Percentiles rank a stretch among this genome's conserved stretches.
phyloP scores from a whole-genome alignment of 2,888 invertebrate genomes.

The Xestia ashworthii region DNA sequence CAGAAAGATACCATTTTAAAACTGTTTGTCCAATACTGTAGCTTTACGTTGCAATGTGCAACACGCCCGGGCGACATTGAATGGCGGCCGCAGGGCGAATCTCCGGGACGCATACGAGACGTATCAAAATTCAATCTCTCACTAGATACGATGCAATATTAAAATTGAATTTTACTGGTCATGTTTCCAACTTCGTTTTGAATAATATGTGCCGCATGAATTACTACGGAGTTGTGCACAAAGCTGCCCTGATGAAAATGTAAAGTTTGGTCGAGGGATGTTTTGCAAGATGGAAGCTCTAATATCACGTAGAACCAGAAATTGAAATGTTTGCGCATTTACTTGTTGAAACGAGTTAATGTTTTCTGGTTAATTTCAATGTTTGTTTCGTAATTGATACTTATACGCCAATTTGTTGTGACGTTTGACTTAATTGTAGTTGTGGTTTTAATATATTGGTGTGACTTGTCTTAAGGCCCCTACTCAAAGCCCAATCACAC shows the following conservation, averaged over 20 bases:
- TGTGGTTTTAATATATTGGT: not conserved
- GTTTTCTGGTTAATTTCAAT: not conserved
- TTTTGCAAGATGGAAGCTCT: slow-evolving; percentile 7
- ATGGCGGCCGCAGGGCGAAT: slow-evolving; percentile 74
- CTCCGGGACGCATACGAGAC: slow-evolving; percentile 70
- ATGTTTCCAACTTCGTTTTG: slow-evolving; percentile 61
- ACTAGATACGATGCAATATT: slow-evolving; percentile 81
- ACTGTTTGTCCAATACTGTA: slow-evolving; percentile 36
- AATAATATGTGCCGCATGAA: slow-evolving; percentile 53
- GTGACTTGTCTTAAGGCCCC: not conserved
- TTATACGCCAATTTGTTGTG: not conserved
- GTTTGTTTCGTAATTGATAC: not conserved
- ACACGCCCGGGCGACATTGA: slow-evolving; percentile 79
- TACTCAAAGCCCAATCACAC: no score
- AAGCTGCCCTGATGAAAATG: slow-evolving; percentile 44
- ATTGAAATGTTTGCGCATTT: not conserved
- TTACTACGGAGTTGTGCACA: slow-evolving; percentile 27
- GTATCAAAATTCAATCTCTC: slow-evolving; percentile 87
- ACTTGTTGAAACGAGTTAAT: not conserved
- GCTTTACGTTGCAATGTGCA: slow-evolving; percentile 59
- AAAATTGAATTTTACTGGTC: slow-evolving; percentile 81
- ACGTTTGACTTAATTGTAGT: not conserved
- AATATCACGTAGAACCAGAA: not conserved
- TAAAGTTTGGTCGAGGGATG: slow-evolving; percentile 4
- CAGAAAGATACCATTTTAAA: slow-evolving; percentile 17